Conservation (phyloP, 2,888 invertebrate genomes). For the Watsonalla cultraria region DNA sequence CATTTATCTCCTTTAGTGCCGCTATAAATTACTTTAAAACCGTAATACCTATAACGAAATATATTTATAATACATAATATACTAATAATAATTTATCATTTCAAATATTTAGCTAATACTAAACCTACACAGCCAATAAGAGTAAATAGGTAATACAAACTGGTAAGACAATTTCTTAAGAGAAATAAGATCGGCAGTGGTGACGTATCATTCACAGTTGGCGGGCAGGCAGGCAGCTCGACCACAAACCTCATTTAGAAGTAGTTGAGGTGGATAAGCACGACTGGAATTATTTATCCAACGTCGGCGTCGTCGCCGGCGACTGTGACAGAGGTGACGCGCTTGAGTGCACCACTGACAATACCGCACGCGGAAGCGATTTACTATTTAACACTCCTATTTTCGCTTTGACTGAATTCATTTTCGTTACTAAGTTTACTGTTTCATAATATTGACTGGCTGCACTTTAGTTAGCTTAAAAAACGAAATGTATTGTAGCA, state of each 20-base stretch:
- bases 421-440: too few relatives aligned
- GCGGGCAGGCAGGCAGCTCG: slow-evolving; percentile 29
- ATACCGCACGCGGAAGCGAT: slow-evolving; percentile 16
- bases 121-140: slow-evolving; percentile 4
- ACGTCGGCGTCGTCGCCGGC: slow-evolving; percentile 26
- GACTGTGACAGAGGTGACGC: slow-evolving; percentile 19
- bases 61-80: not conserved
- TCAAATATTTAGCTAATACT: not conserved
- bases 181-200: slow-evolving; percentile 30
- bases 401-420: not conserved
- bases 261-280: slow-evolving; percentile 53
- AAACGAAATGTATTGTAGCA: too few relatives aligned
- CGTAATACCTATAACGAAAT: slow-evolving; percentile 16
- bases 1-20: slow-evolving; percentile 45
- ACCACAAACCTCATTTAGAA: slow-evolving; percentile 56
- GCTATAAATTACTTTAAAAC: slow-evolving; percentile 45
- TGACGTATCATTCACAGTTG: slow-evolving; percentile 24
- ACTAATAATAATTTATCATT: not conserved
- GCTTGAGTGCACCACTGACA: slow-evolving; percentile 20
- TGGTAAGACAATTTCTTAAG: slow-evolving; percentile 7
- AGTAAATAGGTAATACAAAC: slow-evolving; percentile 21
- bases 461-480: too few relatives aligned
- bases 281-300: slow-evolving; percentile 59
- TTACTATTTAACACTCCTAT: slow-evolving; percentile 7
- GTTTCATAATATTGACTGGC: too few relatives aligned